These are phyloP conservation scores for Macroglossus sobrinus DNA, from an alignment of 2,113 vertebrate genomes.

Conservation along the genomic window DNA sequence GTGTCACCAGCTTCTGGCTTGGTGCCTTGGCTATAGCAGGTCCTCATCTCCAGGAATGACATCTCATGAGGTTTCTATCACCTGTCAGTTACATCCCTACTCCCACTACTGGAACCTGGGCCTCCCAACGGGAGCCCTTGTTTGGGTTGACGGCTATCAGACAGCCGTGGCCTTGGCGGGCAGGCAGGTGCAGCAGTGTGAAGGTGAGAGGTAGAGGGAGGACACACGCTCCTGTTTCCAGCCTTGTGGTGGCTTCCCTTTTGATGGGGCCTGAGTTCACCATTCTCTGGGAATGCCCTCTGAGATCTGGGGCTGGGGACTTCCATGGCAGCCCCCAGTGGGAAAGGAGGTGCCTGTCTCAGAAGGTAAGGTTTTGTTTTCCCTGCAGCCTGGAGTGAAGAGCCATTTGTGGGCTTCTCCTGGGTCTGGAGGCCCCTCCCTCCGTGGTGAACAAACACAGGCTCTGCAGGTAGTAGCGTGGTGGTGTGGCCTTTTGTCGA, in stretches of 20 bases:
- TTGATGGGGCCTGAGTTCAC: neutral
- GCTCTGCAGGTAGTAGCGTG: conserved; percentile 62
- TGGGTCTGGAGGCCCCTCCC: conserved; percentile 65
- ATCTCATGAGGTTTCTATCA: neutral
- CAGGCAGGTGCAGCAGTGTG: rapidly evolving
- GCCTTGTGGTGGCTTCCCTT: neutral
- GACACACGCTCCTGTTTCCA: rapidly evolving
- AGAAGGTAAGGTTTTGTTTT: conserved; percentile 63
- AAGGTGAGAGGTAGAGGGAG: neutral
- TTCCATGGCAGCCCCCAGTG: neutral
- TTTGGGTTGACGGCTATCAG: neutral
- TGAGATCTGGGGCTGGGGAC: neutral
- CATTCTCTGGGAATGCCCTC: neutral
- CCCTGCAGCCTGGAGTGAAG: conserved; percentile 21
- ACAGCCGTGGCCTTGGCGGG: neutral
- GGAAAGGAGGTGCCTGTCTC: conserved; percentile 46
- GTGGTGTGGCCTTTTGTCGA: conserved; percentile 73
- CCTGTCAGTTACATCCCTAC: neutral
- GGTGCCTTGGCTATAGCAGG: neutral
- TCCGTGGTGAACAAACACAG: conserved; percentile 82
- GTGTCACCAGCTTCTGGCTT: neutral
- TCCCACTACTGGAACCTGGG: neutral
- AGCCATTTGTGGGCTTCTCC: neutral
- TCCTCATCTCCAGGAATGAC: neutral
- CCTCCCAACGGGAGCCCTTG: neutral